Evolutionary conservation across 2,888 invertebrate genomes (phyloP).

Genomic region (Deilephila elpenor): DNA sequence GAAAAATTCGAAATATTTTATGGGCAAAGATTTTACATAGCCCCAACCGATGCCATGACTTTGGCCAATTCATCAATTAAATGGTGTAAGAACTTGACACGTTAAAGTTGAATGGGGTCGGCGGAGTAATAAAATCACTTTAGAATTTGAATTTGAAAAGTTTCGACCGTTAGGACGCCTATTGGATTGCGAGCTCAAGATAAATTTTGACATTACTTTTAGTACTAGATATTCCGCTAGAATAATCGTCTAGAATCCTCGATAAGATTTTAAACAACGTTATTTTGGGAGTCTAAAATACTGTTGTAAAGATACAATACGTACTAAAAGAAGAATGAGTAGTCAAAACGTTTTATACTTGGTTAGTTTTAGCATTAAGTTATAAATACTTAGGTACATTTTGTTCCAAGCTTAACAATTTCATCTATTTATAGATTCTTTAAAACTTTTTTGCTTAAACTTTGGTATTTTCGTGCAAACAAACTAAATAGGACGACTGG

Average conservation of each 20-base stretch:
- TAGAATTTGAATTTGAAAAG: slow-evolving; percentile 10
- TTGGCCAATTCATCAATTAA: slow-evolving; percentile 36
- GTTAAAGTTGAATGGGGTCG: slow-evolving; percentile 13
- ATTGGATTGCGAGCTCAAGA: not conserved
- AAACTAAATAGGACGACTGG: not conserved
- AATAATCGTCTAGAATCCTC: not conserved
- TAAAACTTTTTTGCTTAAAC: not conserved
- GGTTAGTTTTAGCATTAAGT: too few species aligned
- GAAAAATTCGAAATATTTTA: slow-evolving; percentile 4
- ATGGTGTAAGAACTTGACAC: slow-evolving; percentile 31
- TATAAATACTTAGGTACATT: not conserved
- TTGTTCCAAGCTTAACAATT: not conserved
- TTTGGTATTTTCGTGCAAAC: not conserved
- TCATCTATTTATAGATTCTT: not conserved
- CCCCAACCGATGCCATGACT: not conserved
- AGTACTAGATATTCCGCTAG: not conserved
- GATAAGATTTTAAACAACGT: not conserved
- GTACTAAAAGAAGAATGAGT: too few species aligned
- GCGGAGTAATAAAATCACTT: slow-evolving; percentile 8
- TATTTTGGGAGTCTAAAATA: not conserved
- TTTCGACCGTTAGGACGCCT: not conserved
- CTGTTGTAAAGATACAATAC: too few species aligned
- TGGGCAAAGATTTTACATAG: slow-evolving; percentile 7
- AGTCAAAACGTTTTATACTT: too few species aligned
- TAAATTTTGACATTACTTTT: not conserved